phyloP scores from a whole-genome alignment of 2,888 invertebrate species.

The Timema podura region DNA sequence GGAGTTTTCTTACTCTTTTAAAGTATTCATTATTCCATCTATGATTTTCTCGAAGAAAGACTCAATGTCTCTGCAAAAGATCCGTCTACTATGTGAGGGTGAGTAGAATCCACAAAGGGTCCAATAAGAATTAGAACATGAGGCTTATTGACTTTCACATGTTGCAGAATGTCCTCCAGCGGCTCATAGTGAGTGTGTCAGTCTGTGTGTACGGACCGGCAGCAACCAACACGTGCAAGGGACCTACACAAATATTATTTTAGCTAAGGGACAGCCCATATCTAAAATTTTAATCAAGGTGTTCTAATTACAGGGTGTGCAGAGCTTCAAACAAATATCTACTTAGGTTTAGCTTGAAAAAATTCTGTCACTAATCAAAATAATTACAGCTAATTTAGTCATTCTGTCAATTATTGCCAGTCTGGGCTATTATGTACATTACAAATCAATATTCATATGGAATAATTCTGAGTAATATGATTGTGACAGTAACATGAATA shows the following conservation, averaged over 20 bases:
- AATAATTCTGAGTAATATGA: too few species aligned
- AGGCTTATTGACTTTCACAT: slow-evolving; percentile 64
- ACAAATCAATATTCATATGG: too few species aligned
- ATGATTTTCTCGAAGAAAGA: slow-evolving; percentile 70
- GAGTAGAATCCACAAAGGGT: slow-evolving; percentile 74
- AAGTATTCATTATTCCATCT: slow-evolving; percentile 57
- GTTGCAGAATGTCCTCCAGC: slow-evolving; percentile 67
- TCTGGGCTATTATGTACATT: too few species aligned
- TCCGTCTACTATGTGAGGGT: slow-evolving; percentile 58
- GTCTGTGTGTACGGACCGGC: slow-evolving; percentile 80
- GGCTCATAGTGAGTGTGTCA: slow-evolving; percentile 78
- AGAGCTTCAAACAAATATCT: too few species aligned
- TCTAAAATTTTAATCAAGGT: too few species aligned
- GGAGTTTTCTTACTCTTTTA: slow-evolving; percentile 52
- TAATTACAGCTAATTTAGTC: too few species aligned
- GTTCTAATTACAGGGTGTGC: too few species aligned
- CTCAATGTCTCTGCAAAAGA: slow-evolving; percentile 63
- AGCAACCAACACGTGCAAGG: slow-evolving; percentile 66
- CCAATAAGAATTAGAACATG: slow-evolving; percentile 79
- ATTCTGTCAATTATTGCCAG: too few species aligned
- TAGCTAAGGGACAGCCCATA: too few species aligned
- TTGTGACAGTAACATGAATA: too few species aligned
- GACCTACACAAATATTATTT: slow-evolving; percentile 42
- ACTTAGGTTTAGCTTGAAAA: too few species aligned
- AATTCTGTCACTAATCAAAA: too few species aligned